Conservation (phyloP, 2,797 vertebrate species). For the Cyprinodon diabolis region DNA sequence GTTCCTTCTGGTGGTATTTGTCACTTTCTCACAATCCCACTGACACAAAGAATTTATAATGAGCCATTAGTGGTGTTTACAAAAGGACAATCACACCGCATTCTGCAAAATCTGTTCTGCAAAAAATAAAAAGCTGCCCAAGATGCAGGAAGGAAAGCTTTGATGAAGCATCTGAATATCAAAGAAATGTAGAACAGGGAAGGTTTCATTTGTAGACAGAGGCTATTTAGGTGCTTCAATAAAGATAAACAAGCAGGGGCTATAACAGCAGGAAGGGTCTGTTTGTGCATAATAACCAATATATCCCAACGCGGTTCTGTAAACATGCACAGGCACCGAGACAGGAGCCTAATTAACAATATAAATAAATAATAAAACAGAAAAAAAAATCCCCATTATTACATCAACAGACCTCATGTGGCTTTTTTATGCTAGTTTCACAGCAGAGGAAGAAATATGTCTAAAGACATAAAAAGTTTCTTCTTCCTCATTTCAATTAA, state of each 20-base stretch:
- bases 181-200: conserved; percentile 16
- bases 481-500: not conserved
- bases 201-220: not conserved
- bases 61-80: not conserved
- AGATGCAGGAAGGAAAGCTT: conserved; percentile 5
- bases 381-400: conserved; percentile 3
- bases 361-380: conserved; percentile 27
- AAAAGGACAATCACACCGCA: not conserved
- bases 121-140: not conserved
- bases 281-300: conserved; percentile 60
- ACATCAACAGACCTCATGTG: not conserved
- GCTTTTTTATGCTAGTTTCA: conserved; percentile 6
- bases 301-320: conserved; percentile 28
- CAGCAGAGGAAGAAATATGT: not conserved
- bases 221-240: conserved; percentile 23
- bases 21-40: conserved; percentile 37
- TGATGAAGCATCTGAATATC: conserved; percentile 8
- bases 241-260: conserved; percentile 36
- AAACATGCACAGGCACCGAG: conserved; percentile 48
- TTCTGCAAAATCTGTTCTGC: conserved; percentile 20
- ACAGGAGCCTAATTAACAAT: conserved; percentile 50
- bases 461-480: not conserved
- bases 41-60: conserved; percentile 24
- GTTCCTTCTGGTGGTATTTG: not conserved
- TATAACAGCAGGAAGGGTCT: conserved; percentile 45